Base-by-base conservation (phyloP, 2,888 invertebrate genomes). In the Diabrotica balteata region DNA sequence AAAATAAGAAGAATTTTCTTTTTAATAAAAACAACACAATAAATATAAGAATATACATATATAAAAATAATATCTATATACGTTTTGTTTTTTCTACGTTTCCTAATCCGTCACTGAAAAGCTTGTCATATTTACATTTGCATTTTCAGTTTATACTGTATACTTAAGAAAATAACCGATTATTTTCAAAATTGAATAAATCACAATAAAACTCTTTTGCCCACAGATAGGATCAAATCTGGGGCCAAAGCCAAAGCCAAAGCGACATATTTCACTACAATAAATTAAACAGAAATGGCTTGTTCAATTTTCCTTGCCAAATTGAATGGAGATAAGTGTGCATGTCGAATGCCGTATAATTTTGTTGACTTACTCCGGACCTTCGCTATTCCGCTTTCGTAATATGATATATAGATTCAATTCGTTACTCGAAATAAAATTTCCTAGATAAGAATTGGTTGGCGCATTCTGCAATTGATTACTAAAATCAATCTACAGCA, bases 401-500 rank as follows among this genome's bases (percentile, higher is more conserved):
- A 78, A 79, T 77, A 82, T 83, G 84, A 84, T 82, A 81, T 82
- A 84, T 83, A 80, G 81, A 82, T 81, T 83, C 84, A 82, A 84
- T 84, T 82, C 83, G 81, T 82, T 78, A 77, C 78, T 78, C 80
- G 79, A 82, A 82, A 83, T 83, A 83, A 82, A 83, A 82, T 82
- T 80, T 79, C 77, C 75, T 75, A 77, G 82, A 81, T 81, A 81
- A 81, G 79, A 77, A 45, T 60, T 11, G 46, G 60, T 46, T 8
- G 53, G 53, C 54, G 47, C 22, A 46, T 53, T 32, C 32, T 44
- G 7, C 11, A 17, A 9, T 62, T 54, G 22, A 10, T 62, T 62
- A 51, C 50, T 45, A 44, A 51, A 63, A 63, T 63, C 51, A 63
- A 63, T 63, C 44, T 57, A 32, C 32, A 32, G 32, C 32, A 32